phyloP scores from a whole-genome alignment of 1,140 invertebrate species.

The Glossosoma conforme region DNA sequence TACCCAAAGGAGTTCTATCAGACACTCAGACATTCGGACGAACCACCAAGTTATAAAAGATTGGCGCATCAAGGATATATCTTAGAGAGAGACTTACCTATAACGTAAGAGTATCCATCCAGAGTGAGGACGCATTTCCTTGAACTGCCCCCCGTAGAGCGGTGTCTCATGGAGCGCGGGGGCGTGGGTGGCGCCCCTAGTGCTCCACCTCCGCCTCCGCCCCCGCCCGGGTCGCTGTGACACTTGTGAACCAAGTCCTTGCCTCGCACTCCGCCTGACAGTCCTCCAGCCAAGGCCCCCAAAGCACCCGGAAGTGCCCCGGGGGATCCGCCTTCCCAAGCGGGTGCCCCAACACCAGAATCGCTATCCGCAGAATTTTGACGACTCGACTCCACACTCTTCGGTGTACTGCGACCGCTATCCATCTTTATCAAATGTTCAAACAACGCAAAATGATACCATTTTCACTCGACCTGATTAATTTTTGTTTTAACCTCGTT shows the following conservation, averaged over 20 bases:
- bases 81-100: slow-evolving; percentile 63
- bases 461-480: no score
- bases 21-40: not conserved
- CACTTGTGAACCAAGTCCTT: slow-evolving; percentile 62
- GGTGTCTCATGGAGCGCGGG: slow-evolving; percentile 39
- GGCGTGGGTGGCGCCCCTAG: slow-evolving; percentile 27
- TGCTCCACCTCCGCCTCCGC: slow-evolving; percentile 34
- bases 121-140: slow-evolving; percentile 72
- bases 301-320: slow-evolving; percentile 1
- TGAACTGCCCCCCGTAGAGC: slow-evolving; percentile 48
- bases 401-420: slow-evolving; percentile 30
- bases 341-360: slow-evolving; percentile 22
- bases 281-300: slow-evolving; percentile 45
- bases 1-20: not conserved
- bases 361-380: slow-evolving; percentile 44
- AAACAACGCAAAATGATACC: no score
- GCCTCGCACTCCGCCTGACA: slow-evolving; percentile 41
- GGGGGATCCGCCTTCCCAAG: slow-evolving; percentile 17
- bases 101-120: slow-evolving; percentile 76
- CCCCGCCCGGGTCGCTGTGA: slow-evolving; percentile 54
- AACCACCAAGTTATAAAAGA: not conserved
- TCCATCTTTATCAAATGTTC: no score
- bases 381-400: slow-evolving; percentile 42
- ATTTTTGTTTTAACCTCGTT: no score
- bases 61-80: not conserved